Base-by-base conservation (phyloP, 2,888 invertebrate species). In the Diaperis boleti region DNA sequence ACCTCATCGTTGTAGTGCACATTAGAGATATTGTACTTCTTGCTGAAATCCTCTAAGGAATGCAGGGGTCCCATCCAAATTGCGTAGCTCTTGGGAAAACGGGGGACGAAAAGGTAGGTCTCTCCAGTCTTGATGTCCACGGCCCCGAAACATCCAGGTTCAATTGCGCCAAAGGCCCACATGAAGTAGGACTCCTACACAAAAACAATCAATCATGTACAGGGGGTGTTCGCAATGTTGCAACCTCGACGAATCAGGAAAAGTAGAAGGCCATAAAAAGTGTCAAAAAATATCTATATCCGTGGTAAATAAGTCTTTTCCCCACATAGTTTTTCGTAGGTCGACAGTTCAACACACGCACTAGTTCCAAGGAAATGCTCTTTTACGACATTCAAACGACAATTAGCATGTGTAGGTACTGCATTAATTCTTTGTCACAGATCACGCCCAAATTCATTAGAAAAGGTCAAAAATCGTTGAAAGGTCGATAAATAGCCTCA, bases 111-210 rank as follows among this genome's bases (percentile, higher is more conserved):
- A 14, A 99, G 82, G 56, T 89, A 83, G 0, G 92, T 83, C 17
- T 85, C 85, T 1, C 90, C 90, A 1, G 88, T 88, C 6, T 83
- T 83, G 0, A 95, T 87, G 68, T 94, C 90, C 33, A 98, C 81
- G 1, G 90, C 91, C 41, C 97, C 97, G 80, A 87, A 96, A 78
- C 92, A 98, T 50, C 91, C 95, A 0, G 96, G 93, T 76, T 98
- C 98, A 2, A 71, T 69, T 0, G 95, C 96, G 7, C 98, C 99
- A 81, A 97, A 96, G 1, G 92, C 79, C 94, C 98, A 99, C 78
- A 94, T 96, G 78, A 99, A 99, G 79, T 92, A 99, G 0, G 98
- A 94, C 82, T 99, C 99, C 92, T 96, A 77, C 22, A 76, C 11
- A 33, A 26, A 26, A 26, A n/a, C n/a, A n/a, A n/a, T n/a, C n/a